phyloP scores from a whole-genome alignment of 2,113 vertebrate genomes.

The Saguinus midas region DNA sequence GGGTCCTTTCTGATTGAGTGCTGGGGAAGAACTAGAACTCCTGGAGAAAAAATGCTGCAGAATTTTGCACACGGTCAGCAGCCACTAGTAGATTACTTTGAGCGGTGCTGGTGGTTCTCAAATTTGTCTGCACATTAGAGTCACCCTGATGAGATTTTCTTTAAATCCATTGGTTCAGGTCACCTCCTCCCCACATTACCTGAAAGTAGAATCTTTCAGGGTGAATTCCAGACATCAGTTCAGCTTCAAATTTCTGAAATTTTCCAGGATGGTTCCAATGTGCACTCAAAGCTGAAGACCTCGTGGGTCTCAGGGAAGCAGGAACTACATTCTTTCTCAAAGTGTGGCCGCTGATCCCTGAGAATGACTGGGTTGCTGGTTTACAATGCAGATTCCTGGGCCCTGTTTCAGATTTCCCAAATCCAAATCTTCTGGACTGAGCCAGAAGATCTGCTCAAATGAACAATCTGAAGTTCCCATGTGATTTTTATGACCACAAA shows the following conservation, averaged over 20 bases:
- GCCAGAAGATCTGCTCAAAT: neutral
- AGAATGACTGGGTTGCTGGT: neutral
- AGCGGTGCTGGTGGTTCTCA: neutral
- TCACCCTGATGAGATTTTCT: neutral
- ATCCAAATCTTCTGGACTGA: neutral
- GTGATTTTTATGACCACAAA: neutral
- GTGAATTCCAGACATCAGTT: neutral
- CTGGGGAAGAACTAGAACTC: neutral
- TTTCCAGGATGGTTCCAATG: neutral
- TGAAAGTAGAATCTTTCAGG: neutral
- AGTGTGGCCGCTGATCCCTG: neutral
- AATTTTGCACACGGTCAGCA: no score
- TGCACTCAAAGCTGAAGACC: neutral
- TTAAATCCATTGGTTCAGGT: neutral
- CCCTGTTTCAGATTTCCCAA: neutral
- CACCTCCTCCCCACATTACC: accelerated
- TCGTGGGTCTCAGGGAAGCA: accelerated
- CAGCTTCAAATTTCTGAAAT: neutral
- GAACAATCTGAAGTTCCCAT: neutral
- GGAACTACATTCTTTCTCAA: neutral
- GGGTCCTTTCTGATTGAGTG: neutral
- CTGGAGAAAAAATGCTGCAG: no score
- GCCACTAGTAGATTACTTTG: no score
- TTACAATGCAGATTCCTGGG: neutral
- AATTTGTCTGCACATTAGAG: neutral